Base-by-base conservation (phyloP, 1,140 invertebrate species). In the Orussus abietinus region DNA sequence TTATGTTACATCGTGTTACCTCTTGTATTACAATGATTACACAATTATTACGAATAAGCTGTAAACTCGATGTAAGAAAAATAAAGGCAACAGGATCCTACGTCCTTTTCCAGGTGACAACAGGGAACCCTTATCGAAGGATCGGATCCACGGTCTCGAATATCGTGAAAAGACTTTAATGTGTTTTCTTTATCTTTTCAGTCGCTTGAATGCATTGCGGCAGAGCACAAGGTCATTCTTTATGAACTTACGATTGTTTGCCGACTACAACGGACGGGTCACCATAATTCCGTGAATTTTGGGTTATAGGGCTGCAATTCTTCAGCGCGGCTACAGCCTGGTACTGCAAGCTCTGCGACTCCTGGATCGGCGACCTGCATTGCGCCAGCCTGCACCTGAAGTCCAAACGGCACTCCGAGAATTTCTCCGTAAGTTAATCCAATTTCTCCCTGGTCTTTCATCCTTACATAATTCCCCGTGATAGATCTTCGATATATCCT, bases 331-430 rank as follows among this genome's bases (percentile, higher is more conserved):
- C 88, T 0, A 84, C 84, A 9, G 85, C 86, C n/a, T 91, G 88
- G 88, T 92, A 87, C 69, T 92, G 89, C 66, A 87, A 87, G 58
- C 74, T 92, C 20, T 92, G 89, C 53, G 81, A 88, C 61, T 75
- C 80, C 45, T 92, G 88, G 84, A 88, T 91, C 49, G 89, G 88
- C 0, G 89, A 92, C 65, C 76, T 89, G 28, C 86, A 90, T 65
- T 90, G 88, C 67, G 88, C 88, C 6, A 87, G 85, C 15, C 77
- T 85, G 3, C 89, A 92, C 73, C 71, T 92, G 30, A 90, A 90
- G 57, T 88, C 85, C 0, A 74, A 82, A 37, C 62, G 75, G 4
- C 89, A 92, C 69, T 81, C 83, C 39, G 80, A 84, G 47, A 87
- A 86, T 62, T 91, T 86, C 66, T 76, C 81, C 28, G 88, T 90